Evolutionary conservation across 2,888 invertebrate genomes (phyloP).

Genomic region (Plusia festucae): DNA sequence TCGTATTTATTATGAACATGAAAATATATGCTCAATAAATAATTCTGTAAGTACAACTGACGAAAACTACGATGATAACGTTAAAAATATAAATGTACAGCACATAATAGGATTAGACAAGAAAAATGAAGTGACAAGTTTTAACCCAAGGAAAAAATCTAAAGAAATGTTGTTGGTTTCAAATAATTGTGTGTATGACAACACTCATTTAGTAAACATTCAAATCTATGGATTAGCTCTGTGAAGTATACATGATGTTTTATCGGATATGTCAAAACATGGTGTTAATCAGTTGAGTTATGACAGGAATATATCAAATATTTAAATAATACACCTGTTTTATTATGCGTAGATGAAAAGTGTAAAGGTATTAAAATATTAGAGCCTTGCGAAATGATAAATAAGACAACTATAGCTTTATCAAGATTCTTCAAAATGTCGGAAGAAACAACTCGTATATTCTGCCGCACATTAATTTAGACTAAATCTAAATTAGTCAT

Average conservation of each 20-base stretch:
- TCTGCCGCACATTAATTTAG: constrained; percentile 5
- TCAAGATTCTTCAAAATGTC: constrained; percentile 22
- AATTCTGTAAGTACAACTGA: constrained; percentile 21
- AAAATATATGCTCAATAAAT: constrained; percentile 25
- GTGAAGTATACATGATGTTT: constrained; percentile 57
- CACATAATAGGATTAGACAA: constrained; percentile 54
- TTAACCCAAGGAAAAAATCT: constrained; percentile 44
- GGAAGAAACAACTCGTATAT: constrained; percentile 1
- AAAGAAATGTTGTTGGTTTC: constrained; percentile 37
- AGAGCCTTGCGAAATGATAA: constrained; percentile 45
- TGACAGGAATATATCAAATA: constrained; percentile 49
- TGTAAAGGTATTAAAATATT: constrained; percentile 31
- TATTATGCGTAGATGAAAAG: constrained; percentile 49
- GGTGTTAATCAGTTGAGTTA: constrained; percentile 51
- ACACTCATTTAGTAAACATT: constrained; percentile 55
- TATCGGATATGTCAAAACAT: constrained; percentile 59
- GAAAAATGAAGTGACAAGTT: constrained; percentile 56
- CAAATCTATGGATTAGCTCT: constrained; percentile 52
- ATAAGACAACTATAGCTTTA: constrained; percentile 30
- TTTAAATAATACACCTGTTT: constrained; percentile 44
- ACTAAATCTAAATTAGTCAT: constrained; percentile 23
- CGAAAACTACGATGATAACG: constrained; percentile 30
- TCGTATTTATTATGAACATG: constrained; percentile 26
- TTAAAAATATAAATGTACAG: constrained; percentile 34
- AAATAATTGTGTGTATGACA: constrained; percentile 53